Percentiles rank a stretch among this genome's conserved stretches.
These are phyloP conservation scores for Alentia gelatinosa DNA, from an alignment of 2,888 invertebrate species.

Conservation along the genomic window DNA sequence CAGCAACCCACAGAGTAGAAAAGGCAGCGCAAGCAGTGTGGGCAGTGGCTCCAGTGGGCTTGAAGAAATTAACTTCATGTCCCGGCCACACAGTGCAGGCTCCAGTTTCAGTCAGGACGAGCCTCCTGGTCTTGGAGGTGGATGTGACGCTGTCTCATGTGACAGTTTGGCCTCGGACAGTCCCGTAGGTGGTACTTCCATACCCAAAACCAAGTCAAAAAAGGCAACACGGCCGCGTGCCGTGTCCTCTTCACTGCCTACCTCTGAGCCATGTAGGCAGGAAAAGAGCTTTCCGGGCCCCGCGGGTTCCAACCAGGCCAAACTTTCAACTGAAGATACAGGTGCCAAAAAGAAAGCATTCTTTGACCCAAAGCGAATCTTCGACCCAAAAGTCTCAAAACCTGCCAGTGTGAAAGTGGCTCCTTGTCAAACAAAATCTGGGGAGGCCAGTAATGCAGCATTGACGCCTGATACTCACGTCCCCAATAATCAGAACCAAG, in stretches of 20 bases:
- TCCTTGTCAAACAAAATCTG: neutral
- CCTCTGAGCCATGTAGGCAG: neutral
- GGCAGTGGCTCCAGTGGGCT: constrained; percentile 71
- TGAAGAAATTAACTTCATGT: constrained; percentile 69
- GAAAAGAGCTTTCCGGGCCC: neutral
- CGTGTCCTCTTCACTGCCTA: neutral
- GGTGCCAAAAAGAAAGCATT: constrained; percentile 25
- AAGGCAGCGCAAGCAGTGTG: constrained; percentile 72
- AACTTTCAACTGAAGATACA: neutral
- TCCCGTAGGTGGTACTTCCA: neutral
- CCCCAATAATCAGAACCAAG: constrained; percentile 42
- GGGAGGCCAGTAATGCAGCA: neutral
- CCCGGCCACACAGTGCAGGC: constrained; percentile 48
- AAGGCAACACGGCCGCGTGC: neutral
- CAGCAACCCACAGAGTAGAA: constrained; percentile 66
- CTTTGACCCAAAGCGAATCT: constrained; percentile 54
- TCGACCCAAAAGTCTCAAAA: constrained; percentile 55
- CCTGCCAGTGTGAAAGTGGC: neutral
- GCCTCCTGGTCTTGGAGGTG: neutral
- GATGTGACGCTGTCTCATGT: neutral
- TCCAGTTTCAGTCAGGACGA: neutral
- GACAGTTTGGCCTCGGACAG: neutral
- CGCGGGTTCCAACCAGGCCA: neutral
- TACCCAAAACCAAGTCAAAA: neutral
- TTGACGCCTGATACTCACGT: neutral